phyloP scores from a whole-genome alignment of 2,888 invertebrate species.

The Alcis repandata region DNA sequence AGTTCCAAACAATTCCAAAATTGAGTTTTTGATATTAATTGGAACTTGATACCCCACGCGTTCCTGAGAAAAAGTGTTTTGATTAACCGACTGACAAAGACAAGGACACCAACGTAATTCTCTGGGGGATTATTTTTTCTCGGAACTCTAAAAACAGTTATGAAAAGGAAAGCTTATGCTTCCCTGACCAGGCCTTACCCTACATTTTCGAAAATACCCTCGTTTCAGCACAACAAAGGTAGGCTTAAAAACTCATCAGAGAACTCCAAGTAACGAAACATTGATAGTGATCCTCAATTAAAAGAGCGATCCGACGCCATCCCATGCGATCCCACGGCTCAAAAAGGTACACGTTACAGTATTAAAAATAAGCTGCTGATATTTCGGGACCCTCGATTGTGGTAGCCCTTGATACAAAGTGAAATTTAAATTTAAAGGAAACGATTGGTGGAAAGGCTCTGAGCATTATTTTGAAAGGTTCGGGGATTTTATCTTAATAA shows the following conservation, averaged over 20 bases:
- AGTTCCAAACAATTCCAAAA: no score
- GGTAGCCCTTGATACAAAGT: conserved; percentile 26
- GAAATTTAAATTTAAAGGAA: conserved; percentile 36
- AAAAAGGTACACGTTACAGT: conserved; percentile 49
- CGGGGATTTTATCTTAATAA: conserved; percentile 17
- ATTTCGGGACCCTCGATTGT: conserved; percentile 39
- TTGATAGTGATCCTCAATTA: conserved; percentile 65
- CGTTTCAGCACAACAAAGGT: conserved; percentile 42
- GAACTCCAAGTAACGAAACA: conserved; percentile 54
- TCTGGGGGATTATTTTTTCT: no score
- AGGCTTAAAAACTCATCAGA: conserved; percentile 63
- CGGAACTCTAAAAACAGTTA: not conserved
- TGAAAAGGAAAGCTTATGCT: conserved; percentile 4
- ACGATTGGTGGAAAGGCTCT: conserved; percentile 15
- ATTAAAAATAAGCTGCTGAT: conserved; percentile 54
- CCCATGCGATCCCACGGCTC: conserved; percentile 43
- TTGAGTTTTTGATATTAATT: no score
- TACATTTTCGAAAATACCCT: conserved; percentile 19
- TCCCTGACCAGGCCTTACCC: conserved; percentile 4
- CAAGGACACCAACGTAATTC: no score
- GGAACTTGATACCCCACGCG: no score
- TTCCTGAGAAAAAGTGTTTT: no score
- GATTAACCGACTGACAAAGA: no score
- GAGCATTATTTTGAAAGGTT: conserved; percentile 16
- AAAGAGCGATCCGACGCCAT: conserved; percentile 55